Evolutionary conservation across 2,797 vertebrate genomes (phyloP).

Genomic region (Spinibarbus caldwelli): DNA sequence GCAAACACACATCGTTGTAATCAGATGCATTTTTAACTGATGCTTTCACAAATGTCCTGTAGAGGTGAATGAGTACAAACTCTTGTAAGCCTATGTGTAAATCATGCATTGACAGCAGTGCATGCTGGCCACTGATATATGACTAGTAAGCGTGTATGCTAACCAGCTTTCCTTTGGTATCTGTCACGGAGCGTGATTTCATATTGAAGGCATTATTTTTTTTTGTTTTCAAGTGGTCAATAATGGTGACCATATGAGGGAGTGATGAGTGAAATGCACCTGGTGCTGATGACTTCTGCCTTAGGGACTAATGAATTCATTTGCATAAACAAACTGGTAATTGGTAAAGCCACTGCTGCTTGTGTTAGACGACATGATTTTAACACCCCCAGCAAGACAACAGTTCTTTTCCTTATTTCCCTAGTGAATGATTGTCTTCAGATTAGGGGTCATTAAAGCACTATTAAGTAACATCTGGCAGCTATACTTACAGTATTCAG

Average conservation of each 20-base stretch:
- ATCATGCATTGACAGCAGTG: neutral
- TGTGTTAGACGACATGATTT: neutral
- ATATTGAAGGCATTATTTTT: neutral
- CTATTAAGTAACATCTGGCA: neutral
- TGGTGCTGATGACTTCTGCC: neutral
- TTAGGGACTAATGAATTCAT: conserved; percentile 13
- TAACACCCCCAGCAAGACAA: neutral
- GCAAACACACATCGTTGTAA: too few relatives aligned
- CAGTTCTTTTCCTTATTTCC: neutral
- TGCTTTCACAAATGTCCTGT: too few relatives aligned
- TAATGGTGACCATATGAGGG: neutral
- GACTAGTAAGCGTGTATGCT: neutral
- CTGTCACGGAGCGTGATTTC: conserved; percentile 12
- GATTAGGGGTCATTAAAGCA: conserved; percentile 6
- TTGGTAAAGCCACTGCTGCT: neutral
- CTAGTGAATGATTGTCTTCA: neutral
- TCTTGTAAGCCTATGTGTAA: neutral
- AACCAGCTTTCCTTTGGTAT: conserved; percentile 1
- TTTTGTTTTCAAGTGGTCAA: conserved; percentile 20
- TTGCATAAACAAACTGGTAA: conserved; percentile 16
- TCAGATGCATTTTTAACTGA: too few relatives aligned
- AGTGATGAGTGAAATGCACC: conserved; percentile 22
- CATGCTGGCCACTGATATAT: neutral
- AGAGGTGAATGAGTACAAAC: neutral
- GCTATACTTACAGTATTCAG: neutral